Percentiles rank a stretch among this genome's conserved stretches.
Evolutionary conservation across 2,797 vertebrate species (phyloP).

Genomic region (Ceryle rudis): DNA sequence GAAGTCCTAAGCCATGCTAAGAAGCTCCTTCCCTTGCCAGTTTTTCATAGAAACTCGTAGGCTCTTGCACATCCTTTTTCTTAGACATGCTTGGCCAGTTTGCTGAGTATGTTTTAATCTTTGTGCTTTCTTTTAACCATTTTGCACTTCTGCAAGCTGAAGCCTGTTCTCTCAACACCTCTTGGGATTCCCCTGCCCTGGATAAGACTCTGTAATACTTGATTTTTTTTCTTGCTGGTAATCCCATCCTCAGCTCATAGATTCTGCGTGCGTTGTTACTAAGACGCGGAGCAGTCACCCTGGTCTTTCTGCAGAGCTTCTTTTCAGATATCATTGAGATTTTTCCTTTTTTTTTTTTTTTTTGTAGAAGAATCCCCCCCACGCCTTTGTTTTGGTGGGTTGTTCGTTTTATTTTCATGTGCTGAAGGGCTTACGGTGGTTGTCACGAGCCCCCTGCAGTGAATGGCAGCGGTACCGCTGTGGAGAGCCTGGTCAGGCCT

Average conservation of each 20-base stretch:
- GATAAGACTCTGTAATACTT: neutral
- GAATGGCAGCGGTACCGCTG: accelerated
- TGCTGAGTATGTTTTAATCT: neutral
- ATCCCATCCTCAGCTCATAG: neutral
- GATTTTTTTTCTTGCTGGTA: too few species aligned
- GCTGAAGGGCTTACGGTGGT: neutral
- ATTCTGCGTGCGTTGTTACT: neutral
- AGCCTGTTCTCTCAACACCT: neutral
- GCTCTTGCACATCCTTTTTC: neutral
- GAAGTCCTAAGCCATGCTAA: neutral
- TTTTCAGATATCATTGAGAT: neutral
- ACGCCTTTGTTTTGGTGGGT: neutral
- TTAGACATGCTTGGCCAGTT: neutral
- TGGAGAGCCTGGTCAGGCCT: neutral
- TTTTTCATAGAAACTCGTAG: neutral
- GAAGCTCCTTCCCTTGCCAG: neutral
- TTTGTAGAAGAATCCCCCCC: neutral
- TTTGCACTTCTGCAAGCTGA: neutral
- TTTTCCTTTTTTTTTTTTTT: neutral
- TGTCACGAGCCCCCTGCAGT: neutral
- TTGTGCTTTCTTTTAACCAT: neutral
- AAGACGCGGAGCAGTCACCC: neutral
- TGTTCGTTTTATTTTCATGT: neutral
- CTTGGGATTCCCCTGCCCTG: neutral
- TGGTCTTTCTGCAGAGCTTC: neutral